Evolutionary conservation across 2,888 invertebrate genomes (phyloP).

Genomic region (Cotesia congregata): DNA sequence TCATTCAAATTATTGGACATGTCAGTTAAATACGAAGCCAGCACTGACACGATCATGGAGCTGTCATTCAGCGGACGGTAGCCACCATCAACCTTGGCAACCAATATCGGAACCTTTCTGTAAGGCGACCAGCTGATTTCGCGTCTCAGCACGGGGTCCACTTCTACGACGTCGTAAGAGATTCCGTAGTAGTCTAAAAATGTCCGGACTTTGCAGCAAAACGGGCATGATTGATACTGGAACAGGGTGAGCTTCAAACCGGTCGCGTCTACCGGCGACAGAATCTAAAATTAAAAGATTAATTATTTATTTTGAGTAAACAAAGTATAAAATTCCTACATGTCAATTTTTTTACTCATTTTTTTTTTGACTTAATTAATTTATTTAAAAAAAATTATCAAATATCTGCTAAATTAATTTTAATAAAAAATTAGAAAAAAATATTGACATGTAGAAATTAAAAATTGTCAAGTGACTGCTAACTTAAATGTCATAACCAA

Average conservation of each 20-base stretch:
- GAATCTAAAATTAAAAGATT: slow-evolving; percentile 71
- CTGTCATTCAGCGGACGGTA: slow-evolving; percentile 94
- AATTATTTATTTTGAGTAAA: not conserved
- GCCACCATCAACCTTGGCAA: slow-evolving; percentile 81
- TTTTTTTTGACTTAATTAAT: too few species aligned
- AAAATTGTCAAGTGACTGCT: too few species aligned
- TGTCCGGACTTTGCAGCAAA: slow-evolving; percentile 91
- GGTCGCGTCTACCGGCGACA: slow-evolving; percentile 76
- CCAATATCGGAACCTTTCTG: slow-evolving; percentile 93
- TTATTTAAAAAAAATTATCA: too few species aligned
- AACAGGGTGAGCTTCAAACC: slow-evolving; percentile 88
- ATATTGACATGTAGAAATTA: too few species aligned
- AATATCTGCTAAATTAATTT: too few species aligned
- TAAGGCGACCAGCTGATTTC: slow-evolving; percentile 95
- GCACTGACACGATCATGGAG: slow-evolving; percentile 90
- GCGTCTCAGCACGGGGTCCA: slow-evolving; percentile 93
- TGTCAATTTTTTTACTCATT: too few species aligned
- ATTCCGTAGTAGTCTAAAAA: slow-evolving; percentile 93
- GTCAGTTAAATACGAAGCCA: slow-evolving; percentile 84
- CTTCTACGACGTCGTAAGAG: slow-evolving; percentile 96
- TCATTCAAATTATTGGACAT: slow-evolving; percentile 75
- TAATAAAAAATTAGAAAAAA: too few species aligned
- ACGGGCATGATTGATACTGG: slow-evolving; percentile 98
- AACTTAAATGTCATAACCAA: too few species aligned
- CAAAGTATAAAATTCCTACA: too few species aligned